These are phyloP conservation scores for Hylaea fasciaria DNA, from an alignment of 2,888 invertebrate species.

Conservation along the genomic window DNA sequence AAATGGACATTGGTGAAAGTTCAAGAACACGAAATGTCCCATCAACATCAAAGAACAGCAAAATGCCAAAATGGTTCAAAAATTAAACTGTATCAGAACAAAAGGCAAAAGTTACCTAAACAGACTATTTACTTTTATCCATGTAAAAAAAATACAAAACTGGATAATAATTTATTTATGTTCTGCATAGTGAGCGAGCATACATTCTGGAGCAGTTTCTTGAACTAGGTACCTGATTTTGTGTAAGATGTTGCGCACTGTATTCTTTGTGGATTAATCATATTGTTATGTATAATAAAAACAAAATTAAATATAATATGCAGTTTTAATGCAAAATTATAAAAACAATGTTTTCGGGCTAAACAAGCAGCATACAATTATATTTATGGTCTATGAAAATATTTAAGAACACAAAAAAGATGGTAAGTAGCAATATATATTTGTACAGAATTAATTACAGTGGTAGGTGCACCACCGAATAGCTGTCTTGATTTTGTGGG, in stretches of 20 bases:
- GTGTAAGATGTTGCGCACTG: no score
- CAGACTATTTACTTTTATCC: neutral
- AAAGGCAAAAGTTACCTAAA: neutral
- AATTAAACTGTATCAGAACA: slow-evolving; percentile 35
- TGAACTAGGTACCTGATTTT: no score
- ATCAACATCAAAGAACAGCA: slow-evolving; percentile 67
- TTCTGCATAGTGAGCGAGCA: no score
- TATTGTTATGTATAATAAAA: neutral
- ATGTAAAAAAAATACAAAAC: no score
- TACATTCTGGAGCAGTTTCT: no score
- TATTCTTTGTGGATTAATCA: neutral
- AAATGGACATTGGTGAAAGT: slow-evolving; percentile 54
- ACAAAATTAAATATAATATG: neutral
- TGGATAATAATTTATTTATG: no score
- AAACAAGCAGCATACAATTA: neutral
- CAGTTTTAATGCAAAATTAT: neutral
- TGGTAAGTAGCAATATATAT: no score
- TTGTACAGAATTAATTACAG: no score
- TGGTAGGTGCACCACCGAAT: no score
- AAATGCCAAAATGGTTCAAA: slow-evolving; percentile 82
- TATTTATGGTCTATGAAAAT: neutral
- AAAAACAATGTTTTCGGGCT: neutral
- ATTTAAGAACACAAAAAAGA: no score
- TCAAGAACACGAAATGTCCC: slow-evolving; percentile 49
- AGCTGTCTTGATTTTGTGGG: no score